Base-by-base conservation (phyloP, 2,888 invertebrate genomes). In the Aelia acuminata region DNA sequence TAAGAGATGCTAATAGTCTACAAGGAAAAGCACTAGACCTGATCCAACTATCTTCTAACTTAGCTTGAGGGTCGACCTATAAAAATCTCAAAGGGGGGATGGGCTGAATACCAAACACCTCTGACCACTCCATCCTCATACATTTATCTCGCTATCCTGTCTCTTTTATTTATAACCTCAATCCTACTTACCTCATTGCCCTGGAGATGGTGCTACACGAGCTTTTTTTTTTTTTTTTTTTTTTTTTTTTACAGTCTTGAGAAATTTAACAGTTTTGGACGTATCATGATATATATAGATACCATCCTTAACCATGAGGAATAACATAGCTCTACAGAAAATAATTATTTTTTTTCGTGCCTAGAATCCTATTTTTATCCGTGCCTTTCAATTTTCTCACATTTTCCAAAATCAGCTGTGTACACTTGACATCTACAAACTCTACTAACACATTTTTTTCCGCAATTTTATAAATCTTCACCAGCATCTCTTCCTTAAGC, bases 11-110 rank as follows among this genome's bases (percentile, higher is more conserved):
- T 84, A 63, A 85, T 70, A 85, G 85, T 39, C 75, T 75, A 63
- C 80, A 85, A 85, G 84, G 84, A 70, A 88, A 88, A 86, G 84
- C 80, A 80, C 80, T 80, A 80, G 22, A 39, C n/a, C 0, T 10
- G 22, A 15, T 22, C 39, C 22, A n/a, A 20, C 43, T 43, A 43
- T 7, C 43, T 18, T 26, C 80, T 80, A 43, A 80, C 80, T 80
- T n/a, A 43, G 80, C 80, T 43, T 39, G 11, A 43, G 43, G 43
- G 5, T 20, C 43, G 20, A 80, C 80, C 80, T 80, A 39, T 39
- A 39, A 43, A 80, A 80, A 80, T 43, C 39, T 80, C 22, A 39
- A n/a, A 80, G 4, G 43, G n/a, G 3, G 43, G 20, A 75, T 43
- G 3, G 39, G n/a, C 80, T 43, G 43, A 80, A 43, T 80, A 80